Evolutionary conservation across 2,888 invertebrate genomes (phyloP).

Genomic region (Drosophila kokeensis): DNA sequence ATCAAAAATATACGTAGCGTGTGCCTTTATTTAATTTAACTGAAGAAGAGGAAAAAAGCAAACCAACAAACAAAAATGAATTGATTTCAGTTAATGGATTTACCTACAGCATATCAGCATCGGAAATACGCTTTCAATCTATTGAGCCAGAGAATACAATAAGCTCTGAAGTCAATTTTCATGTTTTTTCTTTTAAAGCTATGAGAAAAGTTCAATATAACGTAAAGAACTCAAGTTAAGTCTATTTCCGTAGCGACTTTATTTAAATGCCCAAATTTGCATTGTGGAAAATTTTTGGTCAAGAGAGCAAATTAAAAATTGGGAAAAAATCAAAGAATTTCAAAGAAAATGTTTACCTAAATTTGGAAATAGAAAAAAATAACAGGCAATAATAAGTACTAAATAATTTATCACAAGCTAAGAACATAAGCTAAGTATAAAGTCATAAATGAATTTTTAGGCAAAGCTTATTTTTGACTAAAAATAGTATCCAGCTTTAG

Average conservation of each 20-base stretch:
- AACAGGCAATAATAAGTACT: not conserved
- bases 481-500: not conserved
- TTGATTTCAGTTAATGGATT: conserved; percentile 59
- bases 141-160: not conserved
- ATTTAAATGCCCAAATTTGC: not conserved
- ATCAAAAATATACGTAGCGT: conserved; percentile 39
- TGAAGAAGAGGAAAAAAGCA: conserved; percentile 41
- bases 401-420: not conserved
- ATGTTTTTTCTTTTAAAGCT: not conserved
- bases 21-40: conserved; percentile 66
- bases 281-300: not conserved
- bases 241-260: no score
- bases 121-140: conserved; percentile 1
- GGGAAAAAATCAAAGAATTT: not conserved
- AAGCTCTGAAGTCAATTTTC: not conserved
- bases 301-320: not conserved
- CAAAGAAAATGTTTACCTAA: not conserved
- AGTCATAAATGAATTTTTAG: not conserved
- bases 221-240: not conserved
- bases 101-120: conserved; percentile 18
- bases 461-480: not conserved
- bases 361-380: not conserved
- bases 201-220: not conserved
- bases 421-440: not conserved
- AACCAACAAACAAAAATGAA: conserved; percentile 49